Base-by-base conservation (phyloP, 2,888 invertebrate genomes). In the Melanostoma scalare region DNA sequence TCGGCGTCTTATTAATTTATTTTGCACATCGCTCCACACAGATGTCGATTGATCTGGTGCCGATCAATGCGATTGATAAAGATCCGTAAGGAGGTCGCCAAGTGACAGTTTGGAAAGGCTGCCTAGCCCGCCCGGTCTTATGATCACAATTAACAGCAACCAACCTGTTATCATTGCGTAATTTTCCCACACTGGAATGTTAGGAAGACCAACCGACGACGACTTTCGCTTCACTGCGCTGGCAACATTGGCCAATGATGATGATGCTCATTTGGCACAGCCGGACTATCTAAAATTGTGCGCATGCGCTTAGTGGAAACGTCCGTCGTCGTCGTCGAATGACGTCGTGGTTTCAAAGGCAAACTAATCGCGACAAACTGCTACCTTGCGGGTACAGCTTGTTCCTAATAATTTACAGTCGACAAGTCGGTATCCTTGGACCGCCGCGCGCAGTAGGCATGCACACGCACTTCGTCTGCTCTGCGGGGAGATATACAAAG, bases 391-490 rank as follows among this genome's bases (percentile, higher is more conserved):
- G 90, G 88, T 86, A 87, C 87, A 72, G 88, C 89, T 89, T 89
- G 89, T 89, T 89, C 87, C 88, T 88, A 88, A 90, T 90, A 90
- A 90, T 90, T 90, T 90, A 90, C 88, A 89, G 86, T 86, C 87
- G 87, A 86, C 87, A 85, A 85, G 86, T 85, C 80, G 86, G 87
- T 82, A 87, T 86, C 77, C 85, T 86, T 86, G 86, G 78, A 76
- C 80, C 75, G 79, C 69, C 84, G 58, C 68, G 61, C 73, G 40
- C 78, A 74, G 78, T 74, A 58, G 77, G 82, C 77, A 73, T 69
- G 69, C 44, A 71, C 84, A 85, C 85, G 85, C 80, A 85, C 76
- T 85, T 72, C 31, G 63, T 68, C 67, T 78, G 61, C 85, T 71
- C 80, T 56, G 61, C 81, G 81, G 72, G 67, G 60, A 72, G 44